phyloP scores from a whole-genome alignment of 2,797 vertebrate genomes.

The Acrocephalus scirpaceus region DNA sequence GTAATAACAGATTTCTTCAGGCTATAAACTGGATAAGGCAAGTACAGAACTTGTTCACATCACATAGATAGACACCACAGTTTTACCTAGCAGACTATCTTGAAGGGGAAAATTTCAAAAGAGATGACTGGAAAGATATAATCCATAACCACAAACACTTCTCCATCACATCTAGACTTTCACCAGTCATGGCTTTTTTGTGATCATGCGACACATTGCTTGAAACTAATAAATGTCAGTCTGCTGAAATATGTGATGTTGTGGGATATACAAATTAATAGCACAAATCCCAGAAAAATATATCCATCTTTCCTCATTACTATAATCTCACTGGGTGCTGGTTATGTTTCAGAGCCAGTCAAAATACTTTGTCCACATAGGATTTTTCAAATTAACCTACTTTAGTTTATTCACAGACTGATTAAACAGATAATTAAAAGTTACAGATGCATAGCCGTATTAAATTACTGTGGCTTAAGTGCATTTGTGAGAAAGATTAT shows the following conservation, averaged over 20 bases:
- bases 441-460: conserved; percentile 56
- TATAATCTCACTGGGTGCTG: conserved; percentile 41
- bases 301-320: conserved; percentile 5
- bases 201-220: background rate
- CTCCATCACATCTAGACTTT: background rate
- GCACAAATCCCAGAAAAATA: conserved; percentile 6
- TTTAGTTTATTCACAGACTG: conserved; percentile 70
- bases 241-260: background rate
- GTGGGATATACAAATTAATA: background rate
- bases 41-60: background rate
- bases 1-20: background rate
- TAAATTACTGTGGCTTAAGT: conserved; percentile 61
- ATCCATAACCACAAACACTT: background rate
- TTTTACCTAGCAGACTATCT: background rate
- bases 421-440: conserved; percentile 77
- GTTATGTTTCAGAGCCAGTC: conserved; percentile 54
- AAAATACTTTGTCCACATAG: conserved; percentile 61
- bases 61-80: background rate
- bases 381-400: conserved; percentile 71
- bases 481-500: conserved; percentile 40
- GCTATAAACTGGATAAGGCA: background rate
- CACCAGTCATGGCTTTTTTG: conserved; percentile 14
- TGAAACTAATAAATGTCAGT: background rate
- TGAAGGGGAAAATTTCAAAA: background rate
- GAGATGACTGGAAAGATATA: background rate